Base-by-base conservation (phyloP, 1,140 invertebrate species). In the Drosophila bifasciata region DNA sequence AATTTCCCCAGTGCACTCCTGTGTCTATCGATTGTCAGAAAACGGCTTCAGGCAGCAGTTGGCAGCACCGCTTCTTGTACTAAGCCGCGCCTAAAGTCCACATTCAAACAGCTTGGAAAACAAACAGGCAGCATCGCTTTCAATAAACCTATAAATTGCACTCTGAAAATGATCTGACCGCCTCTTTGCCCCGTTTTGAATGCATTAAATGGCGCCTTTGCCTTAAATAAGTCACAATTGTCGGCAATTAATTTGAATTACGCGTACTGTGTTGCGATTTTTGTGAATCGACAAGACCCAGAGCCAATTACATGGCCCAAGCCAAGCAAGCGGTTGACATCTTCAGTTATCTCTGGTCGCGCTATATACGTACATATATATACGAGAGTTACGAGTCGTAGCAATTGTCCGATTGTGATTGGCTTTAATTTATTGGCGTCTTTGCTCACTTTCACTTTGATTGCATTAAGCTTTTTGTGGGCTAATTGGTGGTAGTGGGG, bases 181-280 rank as follows among this genome's bases (percentile, higher is more conserved):
- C 60, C 64, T 0, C 25, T 1, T 5, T 44, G 21, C 40, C 49
- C 36, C 71, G 32, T 13, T 40, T 41, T 61, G 21, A 16, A 15
- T 48, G 36, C 36, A 78, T 84, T 84, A 64, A 84, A 88, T 79
- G 86, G 78, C 86, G 88, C 76, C 81, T 79, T 67, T 67, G 57
- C 32, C 81, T 71, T 73, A 84, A 77, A 69, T 66, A 86, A 76
- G 68, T 61, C 64, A 66, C 75, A 90, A 90, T 86, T 90, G 81
- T 66, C 62, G 55, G 52, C 86, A 89, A 90, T 90, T 90, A 90
- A 90, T 90, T 90, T 86, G 75, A 90, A 90, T 90, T 90, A 68
- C 49, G 64, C 61, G 49, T 60, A 55, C 64, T 71, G 62, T 66
- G 74, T 76, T 75, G 66, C 46, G 83, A 86, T 88, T 86, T 86